Base-by-base conservation (phyloP, 2,113 vertebrate genomes). In the Zapornia atra region DNA sequence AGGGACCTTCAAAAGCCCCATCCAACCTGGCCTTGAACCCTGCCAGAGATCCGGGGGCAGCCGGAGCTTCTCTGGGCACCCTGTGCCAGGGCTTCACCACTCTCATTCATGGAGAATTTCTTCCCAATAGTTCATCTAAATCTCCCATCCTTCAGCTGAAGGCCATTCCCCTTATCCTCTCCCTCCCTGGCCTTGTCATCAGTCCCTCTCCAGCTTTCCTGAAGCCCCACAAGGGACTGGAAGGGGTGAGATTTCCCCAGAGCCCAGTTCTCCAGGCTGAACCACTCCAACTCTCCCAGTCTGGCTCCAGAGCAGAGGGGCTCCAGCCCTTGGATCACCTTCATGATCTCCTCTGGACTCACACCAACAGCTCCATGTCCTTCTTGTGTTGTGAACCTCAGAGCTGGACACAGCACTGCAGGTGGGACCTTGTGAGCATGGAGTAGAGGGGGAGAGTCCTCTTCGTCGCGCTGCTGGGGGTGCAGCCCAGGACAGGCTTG, bases 391-490 rank as follows among this genome's bases (percentile, higher is more conserved):
- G 82, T 2, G 34, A 25, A 20, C 3, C 34, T 28, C 44, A 56
- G 31, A 73, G 33, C 33, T 73, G 75, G 53, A 66, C 0, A 1
- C 57, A 54, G 31, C 14, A 1, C 54, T 72, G 9, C 8, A 25
- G 36, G 31, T 40, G 26, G 42, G 29, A 12, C 53, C 20, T 56
- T 34, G 21, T 6, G 5, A 44, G 59, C 53, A 33, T 4, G 1
- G 57, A 54, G 36, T 5, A 68, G 63, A 77, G n/a, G 31, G 24
- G 9, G 1, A 28, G 34, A 9, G 57, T 63, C 53, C 2, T 17
- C 11, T 18, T 24, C 15, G 2, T 59, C 12, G 13, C 0, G 0
- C 15, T 68, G 6, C 26, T 15, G 12, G 8, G 6, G 56, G 19
- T n/a, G 38, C 36, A 80, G n/a, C n/a, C 48, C 53, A 73, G 15